These are phyloP conservation scores for Brachyptera putata DNA, from an alignment of 2,888 invertebrate species.

Conservation along the genomic window DNA sequence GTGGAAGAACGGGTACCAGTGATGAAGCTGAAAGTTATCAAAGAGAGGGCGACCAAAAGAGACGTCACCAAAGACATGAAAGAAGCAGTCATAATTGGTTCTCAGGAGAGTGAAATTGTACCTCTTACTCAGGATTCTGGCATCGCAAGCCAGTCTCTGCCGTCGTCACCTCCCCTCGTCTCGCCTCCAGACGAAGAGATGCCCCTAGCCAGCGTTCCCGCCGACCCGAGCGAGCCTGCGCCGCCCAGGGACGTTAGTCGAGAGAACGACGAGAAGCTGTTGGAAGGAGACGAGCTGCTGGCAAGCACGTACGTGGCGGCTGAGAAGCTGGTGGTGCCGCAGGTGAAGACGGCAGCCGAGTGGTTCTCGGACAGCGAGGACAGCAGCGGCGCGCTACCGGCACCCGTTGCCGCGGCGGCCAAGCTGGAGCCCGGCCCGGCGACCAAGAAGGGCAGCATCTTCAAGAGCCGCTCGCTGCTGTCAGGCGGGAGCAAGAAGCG, in stretches of 20 bases:
- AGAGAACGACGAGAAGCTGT: conserved; percentile 32
- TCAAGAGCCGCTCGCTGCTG: conserved; percentile 74
- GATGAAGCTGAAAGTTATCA: too few relatives aligned
- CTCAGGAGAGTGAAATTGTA: too few relatives aligned
- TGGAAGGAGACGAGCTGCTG: conserved; percentile 36
- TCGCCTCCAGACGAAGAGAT: background rate
- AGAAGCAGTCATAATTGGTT: too few relatives aligned
- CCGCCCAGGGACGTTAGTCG: too few relatives aligned
- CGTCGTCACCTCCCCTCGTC: background rate
- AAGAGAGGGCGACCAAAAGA: background rate
- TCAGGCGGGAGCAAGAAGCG: conserved; percentile 64
- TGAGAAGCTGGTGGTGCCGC: conserved; percentile 35
- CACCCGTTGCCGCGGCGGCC: background rate
- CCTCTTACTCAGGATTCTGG: background rate
- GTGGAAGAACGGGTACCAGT: background rate
- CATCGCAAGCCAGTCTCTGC: background rate
- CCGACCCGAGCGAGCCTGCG: too few relatives aligned
- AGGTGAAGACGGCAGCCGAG: conserved; percentile 39
- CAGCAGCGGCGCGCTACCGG: conserved; percentile 36
- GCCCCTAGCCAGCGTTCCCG: background rate
- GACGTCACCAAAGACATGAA: too few relatives aligned
- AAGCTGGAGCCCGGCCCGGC: conserved; percentile 38
- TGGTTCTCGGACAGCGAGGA: conserved; percentile 45
- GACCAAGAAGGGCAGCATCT: conserved; percentile 77
- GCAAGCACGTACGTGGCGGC: conserved; percentile 36